These are phyloP conservation scores for Potamarius usumacintae DNA, from an alignment of 2,113 vertebrate species.

Conservation along the genomic window DNA sequence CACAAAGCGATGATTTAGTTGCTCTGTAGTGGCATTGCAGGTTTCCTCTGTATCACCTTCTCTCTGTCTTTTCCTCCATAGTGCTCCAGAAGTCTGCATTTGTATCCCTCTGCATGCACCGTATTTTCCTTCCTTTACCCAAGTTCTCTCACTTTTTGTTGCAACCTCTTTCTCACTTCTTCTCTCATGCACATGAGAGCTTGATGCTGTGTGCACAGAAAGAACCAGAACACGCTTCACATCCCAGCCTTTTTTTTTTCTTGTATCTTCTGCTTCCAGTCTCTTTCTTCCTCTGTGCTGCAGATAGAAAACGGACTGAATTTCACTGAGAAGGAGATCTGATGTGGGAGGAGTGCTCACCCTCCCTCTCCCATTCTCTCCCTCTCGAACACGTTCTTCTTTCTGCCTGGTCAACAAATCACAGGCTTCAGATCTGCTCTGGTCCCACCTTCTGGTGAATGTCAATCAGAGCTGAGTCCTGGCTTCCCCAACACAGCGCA, in stretches of 20 bases:
- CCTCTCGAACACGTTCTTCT: slow-evolving; percentile 70
- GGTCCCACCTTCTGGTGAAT: slow-evolving; percentile 48
- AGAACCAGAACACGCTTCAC: slow-evolving; percentile 5
- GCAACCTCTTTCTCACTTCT: background rate
- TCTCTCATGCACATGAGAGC: background rate
- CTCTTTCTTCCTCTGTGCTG: slow-evolving; percentile 35
- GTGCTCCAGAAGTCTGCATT: slow-evolving; percentile 5
- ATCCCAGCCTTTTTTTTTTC: slow-evolving; percentile 15
- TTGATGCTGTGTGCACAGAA: background rate
- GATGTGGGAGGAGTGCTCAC: slow-evolving; percentile 48
- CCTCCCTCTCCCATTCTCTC: slow-evolving; percentile 53
- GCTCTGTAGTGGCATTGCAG: slow-evolving; percentile 33
- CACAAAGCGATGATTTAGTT: slow-evolving; percentile 53
- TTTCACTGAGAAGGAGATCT: slow-evolving; percentile 43
- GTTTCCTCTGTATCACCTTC: background rate
- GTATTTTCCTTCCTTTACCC: slow-evolving; percentile 1
- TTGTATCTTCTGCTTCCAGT: slow-evolving; percentile 10
- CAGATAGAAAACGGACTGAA: slow-evolving; percentile 46
- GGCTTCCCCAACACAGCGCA: background rate
- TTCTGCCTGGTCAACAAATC: slow-evolving; percentile 62
- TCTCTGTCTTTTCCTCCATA: slow-evolving; percentile 7
- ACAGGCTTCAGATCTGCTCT: background rate
- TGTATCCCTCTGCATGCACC: background rate
- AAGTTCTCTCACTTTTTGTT: slow-evolving; percentile 29
- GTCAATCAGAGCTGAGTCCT: slow-evolving; percentile 55